These are phyloP conservation scores for Standfussiana lucernea DNA, from an alignment of 2,888 invertebrate species.

Conservation along the genomic window DNA sequence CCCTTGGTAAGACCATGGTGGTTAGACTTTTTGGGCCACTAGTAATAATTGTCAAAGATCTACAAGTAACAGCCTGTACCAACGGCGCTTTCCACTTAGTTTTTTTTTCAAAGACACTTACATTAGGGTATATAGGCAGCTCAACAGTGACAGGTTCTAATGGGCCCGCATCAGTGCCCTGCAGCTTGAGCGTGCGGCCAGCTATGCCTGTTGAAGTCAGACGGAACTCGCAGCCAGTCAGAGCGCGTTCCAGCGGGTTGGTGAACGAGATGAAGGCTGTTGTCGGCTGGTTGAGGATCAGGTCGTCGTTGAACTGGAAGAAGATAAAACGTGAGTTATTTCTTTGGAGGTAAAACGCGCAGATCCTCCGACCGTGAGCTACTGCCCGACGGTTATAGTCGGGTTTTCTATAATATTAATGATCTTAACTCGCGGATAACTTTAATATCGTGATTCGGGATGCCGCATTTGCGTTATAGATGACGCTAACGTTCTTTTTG, in stretches of 20 bases:
- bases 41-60: too few species aligned
- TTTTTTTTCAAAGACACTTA: slow-evolving; percentile 66
- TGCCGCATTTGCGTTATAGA: too few species aligned
- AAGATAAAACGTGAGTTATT: neutral
- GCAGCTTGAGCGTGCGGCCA: slow-evolving; percentile 90
- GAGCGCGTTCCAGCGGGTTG: slow-evolving; percentile 92
- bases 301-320: slow-evolving; percentile 91
- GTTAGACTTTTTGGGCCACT: too few species aligned
- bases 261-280: slow-evolving; percentile 91
- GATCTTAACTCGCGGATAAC: too few species aligned
- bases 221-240: slow-evolving; percentile 93
- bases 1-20: too few species aligned
- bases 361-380: neutral
- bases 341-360: neutral
- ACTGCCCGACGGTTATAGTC: neutral
- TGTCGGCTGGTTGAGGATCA: slow-evolving; percentile 89
- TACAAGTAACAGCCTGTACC: too few species aligned
- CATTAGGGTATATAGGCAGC: slow-evolving; percentile 91
- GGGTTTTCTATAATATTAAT: too few species aligned
- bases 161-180: slow-evolving; percentile 90
- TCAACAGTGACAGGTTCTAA: slow-evolving; percentile 89
- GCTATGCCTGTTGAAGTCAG: slow-evolving; percentile 93
- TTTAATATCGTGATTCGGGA: too few species aligned
- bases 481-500: too few species aligned
- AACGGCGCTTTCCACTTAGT: too few species aligned